phyloP scores from a whole-genome alignment of 2,888 invertebrate genomes.

The Scrobipalpa atriplicella region DNA sequence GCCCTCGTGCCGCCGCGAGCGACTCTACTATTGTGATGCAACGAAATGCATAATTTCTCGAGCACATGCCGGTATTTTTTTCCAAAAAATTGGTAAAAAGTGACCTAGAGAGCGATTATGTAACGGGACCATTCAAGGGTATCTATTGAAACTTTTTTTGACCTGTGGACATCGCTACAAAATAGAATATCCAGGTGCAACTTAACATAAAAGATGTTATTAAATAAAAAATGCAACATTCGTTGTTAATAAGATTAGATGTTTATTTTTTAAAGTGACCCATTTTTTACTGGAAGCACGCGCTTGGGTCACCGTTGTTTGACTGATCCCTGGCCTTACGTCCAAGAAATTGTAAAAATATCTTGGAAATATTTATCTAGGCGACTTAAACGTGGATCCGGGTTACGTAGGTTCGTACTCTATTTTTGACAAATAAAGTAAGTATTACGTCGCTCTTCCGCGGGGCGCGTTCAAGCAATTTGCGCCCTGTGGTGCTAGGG shows the following conservation, averaged over 20 bases:
- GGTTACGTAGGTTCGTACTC: neutral
- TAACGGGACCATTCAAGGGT: conserved; percentile 71
- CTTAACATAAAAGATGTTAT: conserved; percentile 59
- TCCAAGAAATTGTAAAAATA: neutral
- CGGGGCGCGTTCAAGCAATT: conserved; percentile 61
- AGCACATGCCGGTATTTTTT: conserved; percentile 76
- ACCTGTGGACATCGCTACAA: conserved; percentile 72
- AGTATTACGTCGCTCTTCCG: conserved; percentile 42
- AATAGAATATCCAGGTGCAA: conserved; percentile 74
- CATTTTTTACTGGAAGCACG: conserved; percentile 29
- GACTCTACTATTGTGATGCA: conserved; percentile 72
- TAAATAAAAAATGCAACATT: conserved; percentile 33
- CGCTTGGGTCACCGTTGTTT: conserved; percentile 28
- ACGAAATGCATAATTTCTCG: conserved; percentile 78
- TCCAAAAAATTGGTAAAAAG: conserved; percentile 56
- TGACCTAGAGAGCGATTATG: conserved; percentile 71
- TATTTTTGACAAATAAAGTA: conserved; percentile 32
- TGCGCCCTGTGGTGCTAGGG: conserved; percentile 67
- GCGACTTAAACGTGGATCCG: neutral
- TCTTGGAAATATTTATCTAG: neutral
- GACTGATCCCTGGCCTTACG: neutral
- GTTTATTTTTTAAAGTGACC: conserved; percentile 34
- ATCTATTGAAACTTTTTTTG: conserved; percentile 74
- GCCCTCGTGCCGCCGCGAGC: conserved; percentile 64
- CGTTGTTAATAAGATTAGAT: conserved; percentile 47